Conservation (phyloP, 2,113 vertebrate species). For the Rhinolophus sinicus region DNA sequence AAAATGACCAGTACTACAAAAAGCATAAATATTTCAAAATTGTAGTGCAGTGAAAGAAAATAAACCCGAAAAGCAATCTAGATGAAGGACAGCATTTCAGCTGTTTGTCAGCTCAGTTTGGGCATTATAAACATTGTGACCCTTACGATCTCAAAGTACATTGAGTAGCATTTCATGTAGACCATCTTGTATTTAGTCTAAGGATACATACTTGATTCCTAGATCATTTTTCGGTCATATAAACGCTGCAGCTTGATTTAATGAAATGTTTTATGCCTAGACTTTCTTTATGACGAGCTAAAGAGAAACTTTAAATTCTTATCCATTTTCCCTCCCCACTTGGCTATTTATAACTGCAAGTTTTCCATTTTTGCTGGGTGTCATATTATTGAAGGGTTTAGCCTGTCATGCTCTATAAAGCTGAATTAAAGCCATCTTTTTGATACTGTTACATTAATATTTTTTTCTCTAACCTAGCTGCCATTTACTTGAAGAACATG, state of each 20-base stretch:
- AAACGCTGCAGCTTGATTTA: background rate
- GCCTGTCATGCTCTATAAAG: background rate
- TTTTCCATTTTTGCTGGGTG: background rate
- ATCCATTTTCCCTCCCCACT: background rate
- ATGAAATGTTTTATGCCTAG: background rate
- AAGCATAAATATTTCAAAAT: background rate
- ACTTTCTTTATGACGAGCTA: background rate
- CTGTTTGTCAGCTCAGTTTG: background rate
- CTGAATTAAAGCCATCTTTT: conserved; percentile 55
- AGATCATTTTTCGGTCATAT: conserved; percentile 1
- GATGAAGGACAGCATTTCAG: background rate
- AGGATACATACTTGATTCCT: background rate
- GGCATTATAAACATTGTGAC: background rate
- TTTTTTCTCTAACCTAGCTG: conserved; percentile 86
- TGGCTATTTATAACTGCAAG: background rate
- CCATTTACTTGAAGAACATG: conserved; percentile 99
- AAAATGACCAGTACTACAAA: background rate
- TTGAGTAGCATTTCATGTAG: background rate
- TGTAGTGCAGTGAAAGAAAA: background rate
- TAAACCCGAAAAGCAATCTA: background rate
- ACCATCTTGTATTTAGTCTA: background rate
- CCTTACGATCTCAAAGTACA: background rate
- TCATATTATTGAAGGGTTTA: background rate
- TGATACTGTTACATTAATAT: background rate
- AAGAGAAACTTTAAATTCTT: conserved; percentile 24